These are phyloP conservation scores for Leptopterna dolabrata DNA, from an alignment of 2,888 invertebrate species.

Conservation along the genomic window DNA sequence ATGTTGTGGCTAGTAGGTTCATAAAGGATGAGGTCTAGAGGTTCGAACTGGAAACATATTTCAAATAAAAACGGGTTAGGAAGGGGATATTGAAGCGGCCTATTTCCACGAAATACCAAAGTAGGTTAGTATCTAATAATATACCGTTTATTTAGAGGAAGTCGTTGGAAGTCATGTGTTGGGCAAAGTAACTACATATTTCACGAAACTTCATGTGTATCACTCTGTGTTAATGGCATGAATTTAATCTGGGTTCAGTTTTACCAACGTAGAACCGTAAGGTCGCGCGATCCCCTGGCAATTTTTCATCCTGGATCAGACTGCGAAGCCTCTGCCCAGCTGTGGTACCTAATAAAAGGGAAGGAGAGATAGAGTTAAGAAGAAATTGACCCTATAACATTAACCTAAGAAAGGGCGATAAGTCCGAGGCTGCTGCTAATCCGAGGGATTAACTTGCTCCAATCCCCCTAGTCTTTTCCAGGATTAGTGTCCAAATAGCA, in stretches of 20 bases:
- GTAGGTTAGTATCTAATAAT: too few relatives aligned
- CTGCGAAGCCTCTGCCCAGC: not conserved
- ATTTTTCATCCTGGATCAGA: not conserved
- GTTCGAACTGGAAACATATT: too few relatives aligned
- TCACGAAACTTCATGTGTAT: too few relatives aligned
- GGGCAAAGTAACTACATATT: too few relatives aligned
- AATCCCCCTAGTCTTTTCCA: not conserved
- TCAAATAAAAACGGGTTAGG: too few relatives aligned
- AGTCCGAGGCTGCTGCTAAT: not conserved
- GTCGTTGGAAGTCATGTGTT: too few relatives aligned
- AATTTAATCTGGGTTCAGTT: not conserved
- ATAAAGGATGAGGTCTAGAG: too few relatives aligned
- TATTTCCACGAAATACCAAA: too few relatives aligned
- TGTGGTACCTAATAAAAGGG: not conserved
- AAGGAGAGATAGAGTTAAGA: not conserved
- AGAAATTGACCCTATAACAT: not conserved
- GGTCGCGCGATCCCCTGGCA: not conserved
- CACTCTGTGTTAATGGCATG: not conserved
- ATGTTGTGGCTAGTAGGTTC: too few relatives aligned
- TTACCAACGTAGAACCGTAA: not conserved
- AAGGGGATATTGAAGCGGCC: too few relatives aligned
- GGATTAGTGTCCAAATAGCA: not conserved
- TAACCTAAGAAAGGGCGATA: not conserved
- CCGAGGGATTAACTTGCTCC: not conserved
- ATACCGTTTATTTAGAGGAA: too few relatives aligned